phyloP scores from a whole-genome alignment of 2,797 vertebrate genomes.

The Eutrigla gurnardus region DNA sequence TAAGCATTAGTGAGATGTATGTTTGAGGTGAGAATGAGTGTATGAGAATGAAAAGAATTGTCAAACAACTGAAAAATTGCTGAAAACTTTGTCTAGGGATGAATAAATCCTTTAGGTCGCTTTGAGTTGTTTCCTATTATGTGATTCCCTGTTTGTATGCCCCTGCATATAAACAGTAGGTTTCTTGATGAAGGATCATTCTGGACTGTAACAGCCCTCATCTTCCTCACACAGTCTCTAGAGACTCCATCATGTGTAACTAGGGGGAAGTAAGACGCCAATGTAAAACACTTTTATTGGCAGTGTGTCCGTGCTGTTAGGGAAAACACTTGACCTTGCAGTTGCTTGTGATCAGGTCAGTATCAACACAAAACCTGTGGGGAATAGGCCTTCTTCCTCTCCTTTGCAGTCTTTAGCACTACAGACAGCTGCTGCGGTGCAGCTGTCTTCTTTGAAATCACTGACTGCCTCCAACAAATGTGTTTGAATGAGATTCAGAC shows the following conservation, averaged over 20 bases:
- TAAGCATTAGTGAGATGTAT: conserved; percentile 74
- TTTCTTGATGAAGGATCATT: conserved; percentile 72
- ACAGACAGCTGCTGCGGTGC: conserved; percentile 56
- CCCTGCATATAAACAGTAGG: conserved; percentile 48
- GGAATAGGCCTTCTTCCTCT: conserved; percentile 29
- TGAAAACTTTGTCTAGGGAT: conserved; percentile 68
- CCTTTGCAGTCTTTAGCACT: conserved; percentile 62
- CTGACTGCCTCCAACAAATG: conserved; percentile 68
- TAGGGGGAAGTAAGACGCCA: conserved; percentile 60
- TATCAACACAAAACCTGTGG: conserved; percentile 37
- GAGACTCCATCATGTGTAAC: conserved; percentile 50
- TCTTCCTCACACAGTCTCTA: conserved; percentile 43
- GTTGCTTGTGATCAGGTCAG: conserved; percentile 41
- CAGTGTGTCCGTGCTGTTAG: conserved; percentile 36
- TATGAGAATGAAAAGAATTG: conserved; percentile 65
- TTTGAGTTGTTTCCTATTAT: conserved; percentile 67
- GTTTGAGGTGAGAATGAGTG: conserved; percentile 70
- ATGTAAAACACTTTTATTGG: conserved; percentile 9
- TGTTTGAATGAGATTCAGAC: conserved; percentile 68
- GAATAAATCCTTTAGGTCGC: conserved; percentile 76
- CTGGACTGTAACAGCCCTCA: conserved; percentile 71
- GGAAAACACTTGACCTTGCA: conserved; percentile 43
- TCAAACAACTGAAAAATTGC: conserved; percentile 51
- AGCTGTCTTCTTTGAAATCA: conserved; percentile 59
- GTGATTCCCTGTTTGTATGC: conserved; percentile 67